Base-by-base conservation (phyloP, 2,113 vertebrate species). In the Megalops atlanticus region DNA sequence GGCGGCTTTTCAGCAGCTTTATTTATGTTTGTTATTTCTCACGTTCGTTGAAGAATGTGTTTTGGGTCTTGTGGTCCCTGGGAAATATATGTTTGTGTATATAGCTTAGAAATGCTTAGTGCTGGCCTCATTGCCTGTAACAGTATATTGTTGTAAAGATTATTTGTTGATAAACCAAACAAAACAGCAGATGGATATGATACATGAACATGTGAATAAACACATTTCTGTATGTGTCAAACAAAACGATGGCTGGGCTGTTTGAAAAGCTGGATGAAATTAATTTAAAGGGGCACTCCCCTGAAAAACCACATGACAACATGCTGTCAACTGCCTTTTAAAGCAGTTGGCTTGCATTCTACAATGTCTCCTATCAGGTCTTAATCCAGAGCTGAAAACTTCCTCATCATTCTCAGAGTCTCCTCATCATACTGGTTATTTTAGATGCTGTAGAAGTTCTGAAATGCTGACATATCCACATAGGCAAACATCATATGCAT, bases 11-110 rank as follows among this genome's bases (percentile, higher is more conserved):
- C 21, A 81, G 58, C 33, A 68, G 24, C 43, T 36, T 77, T 52
- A 24, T 41, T 76, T 45, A 76, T 79, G 76, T 78, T 82, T 82
- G 58, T 85, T 82, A 81, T 81, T 81, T 70, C 72, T 83, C 41
- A 81, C 16, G 39, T 78, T 78, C 58, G 40, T 71, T 71, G 76
- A 78, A 76, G 70, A 83, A 75, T 64, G 74, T 87, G 74, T 73
- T 82, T 73, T 36, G 76, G 73, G 45, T 68, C 47, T 27, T 70
- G 36, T 45, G 76, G 79, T 74, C 76, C 31, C 21, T 74, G 77
- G 79, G 68, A 77, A 76, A 70, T 52, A 47, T 81, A 27, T 74
- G 77, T 80, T 80, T 87, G 74, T 84, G 45, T 78, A 39, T 76
- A 74, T 36, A 80, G 58, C 78, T 76, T 76, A 38, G 14, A 58